Evolutionary conservation across 2,113 vertebrate species (phyloP).

Genomic region (Megaceryle maxima): DNA sequence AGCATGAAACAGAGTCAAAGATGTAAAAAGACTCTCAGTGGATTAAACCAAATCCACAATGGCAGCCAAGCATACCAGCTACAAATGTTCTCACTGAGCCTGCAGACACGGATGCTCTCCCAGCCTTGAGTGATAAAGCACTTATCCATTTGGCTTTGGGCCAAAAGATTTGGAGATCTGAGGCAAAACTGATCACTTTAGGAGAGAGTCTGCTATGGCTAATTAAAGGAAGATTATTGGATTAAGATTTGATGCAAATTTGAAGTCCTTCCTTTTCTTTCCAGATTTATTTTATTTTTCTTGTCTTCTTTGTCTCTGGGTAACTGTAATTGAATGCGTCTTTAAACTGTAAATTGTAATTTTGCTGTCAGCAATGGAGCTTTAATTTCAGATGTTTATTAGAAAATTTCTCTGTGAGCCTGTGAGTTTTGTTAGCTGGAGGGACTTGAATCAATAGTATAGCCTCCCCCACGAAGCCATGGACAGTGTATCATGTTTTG

Average conservation of each 20-base stretch:
- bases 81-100: slow-evolving; percentile 37
- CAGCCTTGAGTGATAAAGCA: slow-evolving; percentile 61
- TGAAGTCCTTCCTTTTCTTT: slow-evolving; percentile 57
- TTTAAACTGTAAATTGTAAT: slow-evolving; percentile 66
- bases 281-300: slow-evolving; percentile 27
- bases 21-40: not conserved
- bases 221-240: slow-evolving; percentile 71
- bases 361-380: slow-evolving; percentile 65
- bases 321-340: slow-evolving; percentile 64
- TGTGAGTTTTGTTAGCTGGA: slow-evolving; percentile 42
- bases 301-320: slow-evolving; percentile 51
- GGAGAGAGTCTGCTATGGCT: slow-evolving; percentile 37
- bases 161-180: slow-evolving; percentile 61
- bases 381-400: slow-evolving; percentile 70
- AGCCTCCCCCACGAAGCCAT: not conserved
- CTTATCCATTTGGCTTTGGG: slow-evolving; percentile 55
- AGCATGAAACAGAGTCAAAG: not conserved
- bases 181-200: slow-evolving; percentile 65
- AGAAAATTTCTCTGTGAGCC: slow-evolving; percentile 52
- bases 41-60: slow-evolving; percentile 62
- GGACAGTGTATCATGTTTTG: not conserved
- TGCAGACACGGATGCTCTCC: slow-evolving; percentile 18
- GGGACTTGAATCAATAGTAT: slow-evolving; percentile 20
- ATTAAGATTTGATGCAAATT: slow-evolving; percentile 68
- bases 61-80: slow-evolving; percentile 30